Base-by-base conservation (phyloP, 2,113 vertebrate species). In the Scalopus aquaticus region DNA sequence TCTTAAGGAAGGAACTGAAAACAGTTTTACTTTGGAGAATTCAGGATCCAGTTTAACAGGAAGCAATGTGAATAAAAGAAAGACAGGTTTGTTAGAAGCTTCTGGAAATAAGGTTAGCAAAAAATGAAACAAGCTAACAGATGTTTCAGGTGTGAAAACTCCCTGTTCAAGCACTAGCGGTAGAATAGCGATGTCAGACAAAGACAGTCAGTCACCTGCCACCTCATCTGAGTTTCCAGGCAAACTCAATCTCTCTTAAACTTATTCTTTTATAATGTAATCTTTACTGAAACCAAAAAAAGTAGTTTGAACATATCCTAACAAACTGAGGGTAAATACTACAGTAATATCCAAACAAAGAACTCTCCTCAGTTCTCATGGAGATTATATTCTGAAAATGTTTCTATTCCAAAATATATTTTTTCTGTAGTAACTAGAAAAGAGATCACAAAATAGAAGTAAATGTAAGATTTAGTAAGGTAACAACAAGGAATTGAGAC, bases 91-190 rank as follows among this genome's bases (percentile, higher is more conserved):
- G 37, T 69, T 22, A 28, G 91, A 94, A 65, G 80, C 9, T 82
- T 65, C 56, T 93, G 83, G 76, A 94, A 90, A 80, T 37, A 64
- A 80, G 69, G 49, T 85, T 58, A 74, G 78, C 69, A 79, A 81
- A 65, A 93, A 89, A 86, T 62, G 74, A 82, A 85, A 58, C 16
- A 80, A 72, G 69, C 77, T 76, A 86, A 73, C 74, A 76, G 82
- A 79, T 42, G 62, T 49, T n/a, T 12, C 9, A 76, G 74, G 74
- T 82, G 58, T 82, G 73, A 88, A 86, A 76, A 72, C 39, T 44
- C 77, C 35, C 12, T 60, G 64, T 56, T 92, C 70, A 65, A 88
- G 42, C 19, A 58, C n/a, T 26, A n/a, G 35, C 9, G 16, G 32
- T 4, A 64, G 32, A 28, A 60, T 0, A 37, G 67, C 60, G 46